Percentiles rank a stretch among this genome's conserved stretches.
These are phyloP conservation scores for Macropodus opercularis DNA, from an alignment of 2,797 vertebrate genomes.

Conservation along the genomic window DNA sequence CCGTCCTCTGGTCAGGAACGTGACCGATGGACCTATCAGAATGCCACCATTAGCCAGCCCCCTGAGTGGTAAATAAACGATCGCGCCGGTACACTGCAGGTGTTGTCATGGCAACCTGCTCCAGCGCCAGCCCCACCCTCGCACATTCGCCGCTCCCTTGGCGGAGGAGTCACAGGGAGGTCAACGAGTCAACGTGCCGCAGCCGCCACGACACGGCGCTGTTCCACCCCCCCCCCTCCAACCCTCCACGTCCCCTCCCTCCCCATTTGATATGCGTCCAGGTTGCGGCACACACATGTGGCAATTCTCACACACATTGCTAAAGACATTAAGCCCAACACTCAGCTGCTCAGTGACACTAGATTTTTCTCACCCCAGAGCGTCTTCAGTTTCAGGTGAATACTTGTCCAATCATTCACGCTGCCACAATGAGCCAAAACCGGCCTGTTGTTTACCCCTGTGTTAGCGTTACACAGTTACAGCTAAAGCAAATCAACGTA, in stretches of 20 bases:
- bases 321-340: conserved; percentile 37
- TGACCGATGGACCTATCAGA: conserved; percentile 84
- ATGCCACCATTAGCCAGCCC: conserved; percentile 83
- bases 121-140: conserved; percentile 75
- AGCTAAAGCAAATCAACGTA: conserved; percentile 41
- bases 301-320: conserved; percentile 26
- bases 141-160: conserved; percentile 82
- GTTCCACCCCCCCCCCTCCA: conserved; percentile 53
- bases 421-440: conserved; percentile 8
- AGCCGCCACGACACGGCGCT: conserved; percentile 70
- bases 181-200: conserved; percentile 77
- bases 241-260: conserved; percentile 5
- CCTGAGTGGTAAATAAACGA: conserved; percentile 90
- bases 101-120: conserved; percentile 91
- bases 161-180: conserved; percentile 91
- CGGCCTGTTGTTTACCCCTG: neutral
- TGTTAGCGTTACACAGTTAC: neutral
- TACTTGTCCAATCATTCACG: neutral
- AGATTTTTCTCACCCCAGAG: neutral
- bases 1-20: conserved; percentile 70
- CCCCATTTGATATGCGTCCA: conserved; percentile 42
- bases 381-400: conserved; percentile 17
- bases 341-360: conserved; percentile 11
- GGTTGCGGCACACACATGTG: conserved; percentile 51
- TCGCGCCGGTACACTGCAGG: conserved; percentile 90